A percentile compares a stretch with the other conserved stretches of the same genome.
Conservation (phyloP, 1,140 invertebrate genomes). For the Nymphalis io region DNA sequence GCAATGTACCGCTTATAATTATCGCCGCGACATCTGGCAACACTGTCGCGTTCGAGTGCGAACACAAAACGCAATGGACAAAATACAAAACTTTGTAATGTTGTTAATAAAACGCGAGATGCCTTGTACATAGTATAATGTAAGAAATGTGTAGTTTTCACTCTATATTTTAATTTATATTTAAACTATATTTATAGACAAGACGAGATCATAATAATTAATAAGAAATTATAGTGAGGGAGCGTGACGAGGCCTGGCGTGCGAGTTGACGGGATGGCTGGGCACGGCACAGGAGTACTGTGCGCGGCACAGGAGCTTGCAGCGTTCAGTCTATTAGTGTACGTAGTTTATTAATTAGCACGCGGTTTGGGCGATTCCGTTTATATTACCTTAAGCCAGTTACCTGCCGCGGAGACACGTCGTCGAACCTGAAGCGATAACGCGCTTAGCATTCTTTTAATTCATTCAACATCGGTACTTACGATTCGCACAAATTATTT, state of each 20-base stretch:
- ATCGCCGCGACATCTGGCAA: constrained; percentile 8
- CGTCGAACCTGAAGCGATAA: not conserved
- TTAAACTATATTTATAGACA: constrained; percentile 75
- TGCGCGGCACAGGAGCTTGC: constrained; percentile 62
- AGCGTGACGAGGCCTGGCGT: constrained; percentile 45
- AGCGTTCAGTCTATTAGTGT: constrained; percentile 57
- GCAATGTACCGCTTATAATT: not conserved
- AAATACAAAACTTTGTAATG: constrained; percentile 49
- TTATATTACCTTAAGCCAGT: constrained; percentile 50
- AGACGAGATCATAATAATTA: constrained; percentile 60
- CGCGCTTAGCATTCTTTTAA: not conserved
- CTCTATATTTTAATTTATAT: constrained; percentile 78
- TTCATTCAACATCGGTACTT: constrained; percentile 63
- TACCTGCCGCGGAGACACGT: constrained; percentile 40
- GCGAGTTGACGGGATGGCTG: not conserved
- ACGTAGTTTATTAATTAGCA: constrained; percentile 33
- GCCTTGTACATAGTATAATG: constrained; percentile 76
- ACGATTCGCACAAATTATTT: constrained; percentile 72
- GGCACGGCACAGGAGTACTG: constrained; percentile 50
- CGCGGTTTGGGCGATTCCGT: constrained; percentile 31
- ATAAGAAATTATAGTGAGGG: constrained; percentile 52
- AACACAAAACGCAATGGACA: constrained; percentile 41
- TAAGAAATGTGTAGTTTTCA: constrained; percentile 79
- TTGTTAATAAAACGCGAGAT: constrained; percentile 62
- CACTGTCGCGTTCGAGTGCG: constrained; percentile 18